Base-by-base conservation (phyloP, 2,888 invertebrate genomes). In the Orchesellides sinensis region DNA sequence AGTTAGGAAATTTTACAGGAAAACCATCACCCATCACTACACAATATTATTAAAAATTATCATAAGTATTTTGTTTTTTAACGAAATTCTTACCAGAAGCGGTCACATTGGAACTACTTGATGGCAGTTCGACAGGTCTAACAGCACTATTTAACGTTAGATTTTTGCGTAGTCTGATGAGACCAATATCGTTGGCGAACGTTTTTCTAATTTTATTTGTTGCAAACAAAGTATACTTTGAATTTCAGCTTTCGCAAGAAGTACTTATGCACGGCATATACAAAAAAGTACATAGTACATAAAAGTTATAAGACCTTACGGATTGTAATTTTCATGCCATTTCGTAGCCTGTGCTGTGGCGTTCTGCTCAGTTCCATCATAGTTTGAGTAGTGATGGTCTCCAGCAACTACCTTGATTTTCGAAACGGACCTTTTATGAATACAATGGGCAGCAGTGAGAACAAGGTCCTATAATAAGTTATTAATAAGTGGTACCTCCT, bases 381-480 rank as follows among this genome's bases (percentile, higher is more conserved):
- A 19, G 0, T 1, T 4, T 5, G 6, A 52, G 19, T 23, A 27
- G 40, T 25, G 8, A 52, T 80, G 73, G 17, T 69, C 80, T 12
- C 80, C 80, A 19, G 72, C 80, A 25, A 17, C 4, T n/a, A 80
- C 32, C 19, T 8, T 19, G 6, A 54, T 54, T 19, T 47, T 27
- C 4, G 49, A 61, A 0, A 32, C 27, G 19, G 65, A 17, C 14
- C 45, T 23, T 3, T 32, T 21, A n/a, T 25, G 12, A 40, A 78
- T 17, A 49, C 80, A 80, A 56, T 80, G 80, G 2, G 72, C 80
- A 10, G 80, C 80, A 19, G 80, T 80, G 1, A 80, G 29, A 6
- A 80, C 65, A 2, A 54, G 2, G 45, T 80, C 54, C 52, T 56
- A 12, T 5, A 54, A 52, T n/a, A 47, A 47, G 47, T n/a, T 49